Conservation (phyloP, 1,140 invertebrate species). For the Halesus radiatus region DNA sequence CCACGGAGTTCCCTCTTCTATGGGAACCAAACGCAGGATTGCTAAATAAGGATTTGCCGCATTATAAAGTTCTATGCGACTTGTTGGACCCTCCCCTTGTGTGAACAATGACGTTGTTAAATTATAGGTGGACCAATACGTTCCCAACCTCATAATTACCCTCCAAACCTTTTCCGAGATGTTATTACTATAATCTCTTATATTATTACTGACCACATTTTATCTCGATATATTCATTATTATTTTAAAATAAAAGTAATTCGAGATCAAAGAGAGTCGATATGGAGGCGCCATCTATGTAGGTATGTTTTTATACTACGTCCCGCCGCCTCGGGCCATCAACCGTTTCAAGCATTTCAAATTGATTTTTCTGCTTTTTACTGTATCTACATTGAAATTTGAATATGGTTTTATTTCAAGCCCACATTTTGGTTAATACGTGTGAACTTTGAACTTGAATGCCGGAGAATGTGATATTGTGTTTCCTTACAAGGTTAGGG, state of each 20-base stretch:
- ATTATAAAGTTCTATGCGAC: constrained; percentile 21
- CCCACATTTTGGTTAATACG: too few species aligned
- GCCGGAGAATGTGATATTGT: too few species aligned
- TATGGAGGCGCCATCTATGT: constrained; percentile 48
- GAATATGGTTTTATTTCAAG: neutral
- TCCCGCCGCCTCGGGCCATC: constrained; percentile 22
- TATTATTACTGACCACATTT: constrained; percentile 56
- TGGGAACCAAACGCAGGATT: constrained; percentile 18
- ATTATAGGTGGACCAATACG: constrained; percentile 52
- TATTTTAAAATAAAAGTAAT: constrained; percentile 35
- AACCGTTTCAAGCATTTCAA: constrained; percentile 39
- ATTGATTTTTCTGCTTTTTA: neutral
- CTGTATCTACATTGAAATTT: neutral
- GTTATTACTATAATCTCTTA: constrained; percentile 55
- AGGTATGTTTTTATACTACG: neutral
- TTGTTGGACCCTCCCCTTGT: constrained; percentile 35
- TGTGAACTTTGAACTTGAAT: too few species aligned
- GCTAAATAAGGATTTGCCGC: constrained; percentile 33
- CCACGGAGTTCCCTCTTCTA: constrained; percentile 11
- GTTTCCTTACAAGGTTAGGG: too few species aligned
- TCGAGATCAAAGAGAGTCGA: constrained; percentile 49
- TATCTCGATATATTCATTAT: constrained; percentile 44
- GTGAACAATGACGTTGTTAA: constrained; percentile 55
- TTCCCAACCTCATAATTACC: constrained; percentile 50
- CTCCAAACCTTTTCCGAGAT: constrained; percentile 50